phyloP scores from a whole-genome alignment of 2,797 vertebrate species.

The Anas capensis region DNA sequence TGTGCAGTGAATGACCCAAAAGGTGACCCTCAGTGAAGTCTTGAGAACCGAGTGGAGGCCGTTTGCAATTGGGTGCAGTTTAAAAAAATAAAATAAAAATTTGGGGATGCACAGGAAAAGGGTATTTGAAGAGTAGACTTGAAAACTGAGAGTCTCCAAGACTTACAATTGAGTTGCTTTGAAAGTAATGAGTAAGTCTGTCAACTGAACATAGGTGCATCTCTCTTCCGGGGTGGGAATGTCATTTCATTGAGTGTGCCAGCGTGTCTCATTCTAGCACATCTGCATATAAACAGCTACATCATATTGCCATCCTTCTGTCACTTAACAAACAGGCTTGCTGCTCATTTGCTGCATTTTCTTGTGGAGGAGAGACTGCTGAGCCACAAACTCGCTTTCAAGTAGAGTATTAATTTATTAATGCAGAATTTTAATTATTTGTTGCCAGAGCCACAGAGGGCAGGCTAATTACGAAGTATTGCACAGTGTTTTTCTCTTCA shows the following conservation, averaged over 20 bases:
- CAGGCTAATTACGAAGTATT: background rate
- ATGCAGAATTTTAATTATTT: background rate
- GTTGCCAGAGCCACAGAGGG: background rate
- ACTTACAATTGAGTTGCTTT: background rate
- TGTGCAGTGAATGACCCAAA: no score
- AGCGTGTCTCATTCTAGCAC: background rate
- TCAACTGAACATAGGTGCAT: background rate
- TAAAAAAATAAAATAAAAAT: background rate
- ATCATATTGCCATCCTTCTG: background rate
- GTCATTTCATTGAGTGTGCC: background rate
- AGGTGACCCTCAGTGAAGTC: rapidly evolving
- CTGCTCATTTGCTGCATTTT: background rate
- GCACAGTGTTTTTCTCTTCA: background rate
- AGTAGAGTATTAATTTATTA: background rate
- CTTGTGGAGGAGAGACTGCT: background rate
- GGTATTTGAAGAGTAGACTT: background rate
- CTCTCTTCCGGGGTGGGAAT: rapidly evolving
- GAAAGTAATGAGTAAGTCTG: background rate
- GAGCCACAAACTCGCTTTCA: background rate
- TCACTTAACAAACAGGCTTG: background rate
- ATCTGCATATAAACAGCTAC: background rate
- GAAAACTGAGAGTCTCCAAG: background rate
- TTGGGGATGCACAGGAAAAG: background rate
- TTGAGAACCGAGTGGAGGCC: background rate
- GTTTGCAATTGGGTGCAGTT: background rate